Percentiles rank a stretch among this genome's conserved stretches.
These are phyloP conservation scores for Cyphomyrus discorhynchus DNA, from an alignment of 2,113 vertebrate genomes.

Conservation along the genomic window DNA sequence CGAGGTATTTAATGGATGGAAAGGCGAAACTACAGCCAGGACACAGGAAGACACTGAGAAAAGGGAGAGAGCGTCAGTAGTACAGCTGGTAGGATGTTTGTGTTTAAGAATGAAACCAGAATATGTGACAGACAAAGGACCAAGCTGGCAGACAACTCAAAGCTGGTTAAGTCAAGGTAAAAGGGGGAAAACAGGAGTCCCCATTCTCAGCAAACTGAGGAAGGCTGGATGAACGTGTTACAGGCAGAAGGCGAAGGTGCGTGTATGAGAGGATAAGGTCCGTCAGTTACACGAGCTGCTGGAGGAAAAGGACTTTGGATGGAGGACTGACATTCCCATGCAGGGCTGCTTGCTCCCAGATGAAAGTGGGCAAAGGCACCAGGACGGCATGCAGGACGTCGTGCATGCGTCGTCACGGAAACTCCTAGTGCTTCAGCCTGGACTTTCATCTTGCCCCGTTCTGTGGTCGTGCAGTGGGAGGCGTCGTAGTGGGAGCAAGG, in stretches of 20 bases:
- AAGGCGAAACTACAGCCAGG: background rate
- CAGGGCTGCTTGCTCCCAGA: background rate
- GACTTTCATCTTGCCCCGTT: background rate
- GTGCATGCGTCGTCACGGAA: background rate
- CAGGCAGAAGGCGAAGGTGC: background rate
- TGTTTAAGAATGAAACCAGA: background rate
- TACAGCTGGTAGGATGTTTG: background rate
- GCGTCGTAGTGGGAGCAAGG: background rate
- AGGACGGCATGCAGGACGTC: background rate
- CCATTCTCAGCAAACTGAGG: background rate
- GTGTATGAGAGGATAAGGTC: background rate
- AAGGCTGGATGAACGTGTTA: background rate
- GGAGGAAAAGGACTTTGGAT: background rate
- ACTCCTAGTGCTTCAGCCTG: background rate
- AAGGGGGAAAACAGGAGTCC: background rate
- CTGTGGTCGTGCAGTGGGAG: background rate
- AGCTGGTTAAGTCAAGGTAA: conserved; percentile 5
- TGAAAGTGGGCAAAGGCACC: background rate
- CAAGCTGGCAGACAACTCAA: background rate
- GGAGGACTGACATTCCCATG: background rate
- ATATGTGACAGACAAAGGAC: background rate
- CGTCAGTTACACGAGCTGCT: background rate
- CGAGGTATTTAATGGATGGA: conserved; percentile 16
- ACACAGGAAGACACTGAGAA: background rate
- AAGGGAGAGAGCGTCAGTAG: background rate